A percentile compares a stretch with the other conserved stretches of the same genome.
These are phyloP conservation scores for Erinaceus europaeus DNA, from an alignment of 2,113 vertebrate species.

Conservation along the genomic window DNA sequence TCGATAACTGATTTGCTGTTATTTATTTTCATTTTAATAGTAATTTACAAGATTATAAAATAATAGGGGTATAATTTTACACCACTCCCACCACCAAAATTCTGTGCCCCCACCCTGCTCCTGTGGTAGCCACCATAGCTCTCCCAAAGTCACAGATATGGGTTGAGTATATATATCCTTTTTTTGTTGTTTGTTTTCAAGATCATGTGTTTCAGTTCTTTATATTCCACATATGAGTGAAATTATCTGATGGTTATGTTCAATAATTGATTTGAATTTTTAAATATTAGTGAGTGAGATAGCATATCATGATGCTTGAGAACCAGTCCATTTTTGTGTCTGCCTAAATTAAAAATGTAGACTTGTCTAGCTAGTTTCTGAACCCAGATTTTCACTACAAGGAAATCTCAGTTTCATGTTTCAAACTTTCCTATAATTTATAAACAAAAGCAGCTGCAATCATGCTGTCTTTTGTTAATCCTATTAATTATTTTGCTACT, in stretches of 20 bases:
- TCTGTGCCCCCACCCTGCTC: too few relatives aligned
- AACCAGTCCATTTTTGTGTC: neutral
- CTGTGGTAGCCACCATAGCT: too few relatives aligned
- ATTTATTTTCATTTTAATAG: neutral
- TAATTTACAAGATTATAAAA: too few relatives aligned
- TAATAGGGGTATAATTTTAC: too few relatives aligned
- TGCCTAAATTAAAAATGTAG: neutral
- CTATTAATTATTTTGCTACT: constrained; percentile 11
- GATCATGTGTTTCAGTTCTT: neutral
- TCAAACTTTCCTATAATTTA: constrained; percentile 38
- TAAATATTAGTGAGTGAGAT: neutral
- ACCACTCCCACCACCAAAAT: too few relatives aligned
- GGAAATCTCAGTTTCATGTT: constrained; percentile 50
- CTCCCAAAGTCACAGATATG: too few relatives aligned
- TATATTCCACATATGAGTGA: too few relatives aligned
- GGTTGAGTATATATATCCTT: neutral
- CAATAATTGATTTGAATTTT: neutral
- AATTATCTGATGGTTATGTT: too few relatives aligned
- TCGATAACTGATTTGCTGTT: neutral
- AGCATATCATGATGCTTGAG: neutral
- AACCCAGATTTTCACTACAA: neutral
- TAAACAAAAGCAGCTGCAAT: constrained; percentile 39
- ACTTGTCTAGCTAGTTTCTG: neutral
- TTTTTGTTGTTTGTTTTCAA: neutral
- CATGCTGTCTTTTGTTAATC: constrained; percentile 38